Base-by-base conservation (phyloP, 2,797 vertebrate genomes). In the Oryzias dopingdopingensis region DNA sequence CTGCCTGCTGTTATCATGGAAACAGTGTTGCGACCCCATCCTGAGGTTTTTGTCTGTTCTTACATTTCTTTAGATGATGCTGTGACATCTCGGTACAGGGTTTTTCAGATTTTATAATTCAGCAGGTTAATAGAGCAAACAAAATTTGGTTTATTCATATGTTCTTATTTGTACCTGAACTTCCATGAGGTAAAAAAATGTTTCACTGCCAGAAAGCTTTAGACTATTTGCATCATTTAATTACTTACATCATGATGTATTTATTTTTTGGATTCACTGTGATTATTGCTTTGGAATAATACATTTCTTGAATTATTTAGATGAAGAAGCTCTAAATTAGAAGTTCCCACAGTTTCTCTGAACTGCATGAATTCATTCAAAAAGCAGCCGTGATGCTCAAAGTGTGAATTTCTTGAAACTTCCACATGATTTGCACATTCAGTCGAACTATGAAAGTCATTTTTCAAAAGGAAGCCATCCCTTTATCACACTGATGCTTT, bases 401-500 rank as follows among this genome's bases (percentile, higher is more conserved):
- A 5, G 54, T 54, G 65, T 57, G 62, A 14, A 51, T 56, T 51
- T 52, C 47, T 53, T 23, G 32, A 59, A 65, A 47, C 44, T 6
- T 72, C 40, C 37, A 61, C 65, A 55, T 49, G 51, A 57, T 69
- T 45, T 20, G 49, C 58, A 55, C 24, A 56, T 71, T 56, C 49
- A 64, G 43, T 61, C 42, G 71, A 15, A 26, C 50, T 22, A 13
- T 45, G 40, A 59, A 61, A 37, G 22, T 42, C 17, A 46, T 32
- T 74, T 74, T 61, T 77, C 52, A 81, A 75, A 70, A 32, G 8
- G 52, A 67, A 70, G 68, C 49, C 58, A 61, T 65, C 79, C 67
- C 66, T 82, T 73, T 64, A 56, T 74, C 66, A 69, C 57, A 65
- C 48, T 79, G 81, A 85, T 67, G 67, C 75, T 69, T 74, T 69